These are phyloP conservation scores for Ictidomys tridecemlineatus DNA, from an alignment of 2,113 vertebrate species.

Conservation along the genomic window DNA sequence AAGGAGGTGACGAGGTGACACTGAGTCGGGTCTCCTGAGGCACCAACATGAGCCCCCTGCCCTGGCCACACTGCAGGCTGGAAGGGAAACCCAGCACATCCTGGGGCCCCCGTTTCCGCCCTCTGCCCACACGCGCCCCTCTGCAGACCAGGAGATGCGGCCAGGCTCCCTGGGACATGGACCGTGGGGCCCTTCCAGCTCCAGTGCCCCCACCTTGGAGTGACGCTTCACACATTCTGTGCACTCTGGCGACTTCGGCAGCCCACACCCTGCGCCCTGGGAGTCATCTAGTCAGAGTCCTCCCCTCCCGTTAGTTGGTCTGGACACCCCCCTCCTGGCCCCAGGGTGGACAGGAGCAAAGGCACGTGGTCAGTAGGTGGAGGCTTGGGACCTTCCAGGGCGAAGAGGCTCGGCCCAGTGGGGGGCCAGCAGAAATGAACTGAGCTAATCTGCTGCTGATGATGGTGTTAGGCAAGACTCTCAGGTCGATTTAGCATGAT, in stretches of 20 bases:
- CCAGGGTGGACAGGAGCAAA: background rate
- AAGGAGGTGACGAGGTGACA: background rate
- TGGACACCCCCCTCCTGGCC: rapidly evolving
- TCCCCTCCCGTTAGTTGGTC: rapidly evolving
- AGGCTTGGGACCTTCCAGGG: background rate
- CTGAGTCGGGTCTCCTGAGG: background rate
- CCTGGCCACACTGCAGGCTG: background rate
- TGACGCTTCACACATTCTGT: rapidly evolving
- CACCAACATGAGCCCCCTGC: background rate
- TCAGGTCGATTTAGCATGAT: constrained; percentile 81
- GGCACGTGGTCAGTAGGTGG: rapidly evolving
- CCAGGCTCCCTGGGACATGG: rapidly evolving
- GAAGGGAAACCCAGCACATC: rapidly evolving
- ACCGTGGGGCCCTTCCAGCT: rapidly evolving
- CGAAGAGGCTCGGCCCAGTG: background rate
- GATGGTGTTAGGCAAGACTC: constrained; percentile 50
- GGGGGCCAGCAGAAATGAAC: background rate
- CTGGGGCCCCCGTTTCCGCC: background rate
- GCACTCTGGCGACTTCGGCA: rapidly evolving
- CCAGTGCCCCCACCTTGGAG: background rate
- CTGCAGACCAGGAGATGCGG: rapidly evolving
- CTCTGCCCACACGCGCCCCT: rapidly evolving
- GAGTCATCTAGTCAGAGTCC: background rate
- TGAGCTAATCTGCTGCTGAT: background rate
- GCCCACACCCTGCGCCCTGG: background rate